These are phyloP conservation scores for Ochotona princeps DNA, from an alignment of 2,113 vertebrate species.

Conservation along the genomic window DNA sequence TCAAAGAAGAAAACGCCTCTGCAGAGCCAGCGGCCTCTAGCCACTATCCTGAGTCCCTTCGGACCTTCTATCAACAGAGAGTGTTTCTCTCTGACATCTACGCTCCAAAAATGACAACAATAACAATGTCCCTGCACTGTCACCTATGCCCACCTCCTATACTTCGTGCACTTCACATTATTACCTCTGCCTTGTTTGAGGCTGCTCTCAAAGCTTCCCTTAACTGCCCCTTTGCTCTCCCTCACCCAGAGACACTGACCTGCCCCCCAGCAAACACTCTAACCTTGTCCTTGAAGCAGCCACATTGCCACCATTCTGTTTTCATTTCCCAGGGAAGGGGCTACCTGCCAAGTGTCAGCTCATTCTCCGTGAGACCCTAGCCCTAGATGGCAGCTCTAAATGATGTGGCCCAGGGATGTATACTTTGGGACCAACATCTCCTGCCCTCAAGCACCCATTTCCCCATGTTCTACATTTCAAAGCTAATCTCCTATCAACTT, in stretches of 20 bases:
- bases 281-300: constrained; percentile 10
- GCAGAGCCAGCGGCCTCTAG: neutral
- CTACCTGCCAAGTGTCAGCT: neutral
- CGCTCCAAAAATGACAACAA: neutral
- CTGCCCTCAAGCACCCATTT: neutral
- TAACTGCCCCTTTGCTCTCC: neutral
- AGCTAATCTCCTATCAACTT: neutral
- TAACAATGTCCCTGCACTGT: neutral
- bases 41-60: neutral
- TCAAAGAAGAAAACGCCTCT: neutral
- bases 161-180: neutral
- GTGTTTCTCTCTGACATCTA: neutral
- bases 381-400: neutral
- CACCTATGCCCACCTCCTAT: neutral
- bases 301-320: neutral
- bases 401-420: neutral
- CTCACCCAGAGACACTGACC: neutral
- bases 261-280: neutral
- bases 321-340: constrained; percentile 2
- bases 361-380: neutral
- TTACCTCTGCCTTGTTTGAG: neutral
- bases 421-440: neutral
- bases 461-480: neutral
- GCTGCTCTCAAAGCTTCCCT: neutral
- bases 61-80: constrained; percentile 4